Evolutionary conservation across 2,113 vertebrate species (phyloP).

Genomic region (Mirza zaza): DNA sequence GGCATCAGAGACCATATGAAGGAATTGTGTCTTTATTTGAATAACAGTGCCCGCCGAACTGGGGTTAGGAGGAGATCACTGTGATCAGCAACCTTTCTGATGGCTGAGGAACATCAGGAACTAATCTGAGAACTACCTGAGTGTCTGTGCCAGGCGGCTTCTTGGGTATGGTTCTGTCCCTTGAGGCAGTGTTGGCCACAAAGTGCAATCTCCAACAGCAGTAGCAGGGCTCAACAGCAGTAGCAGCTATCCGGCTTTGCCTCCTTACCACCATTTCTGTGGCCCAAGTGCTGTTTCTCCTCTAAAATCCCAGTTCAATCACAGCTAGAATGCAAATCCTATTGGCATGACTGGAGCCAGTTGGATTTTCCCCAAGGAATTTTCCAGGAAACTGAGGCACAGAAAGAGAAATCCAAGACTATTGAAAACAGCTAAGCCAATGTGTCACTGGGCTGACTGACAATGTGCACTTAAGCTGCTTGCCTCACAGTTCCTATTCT

Average conservation of each 20-base stretch:
- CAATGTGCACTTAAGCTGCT: not conserved
- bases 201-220: not conserved
- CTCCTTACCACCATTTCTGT: not conserved
- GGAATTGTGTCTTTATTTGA: not conserved
- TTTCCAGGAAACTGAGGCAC: not conserved
- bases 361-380: not conserved
- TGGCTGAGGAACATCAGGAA: not conserved
- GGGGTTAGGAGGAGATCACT: not conserved
- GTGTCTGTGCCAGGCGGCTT: not conserved
- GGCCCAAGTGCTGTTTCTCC: not conserved
- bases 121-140: not conserved
- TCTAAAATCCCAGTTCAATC: not conserved
- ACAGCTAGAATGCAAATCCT: not conserved
- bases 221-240: not conserved
- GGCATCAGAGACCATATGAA: not conserved
- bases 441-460: not conserved
- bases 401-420: constrained; percentile 8
- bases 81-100: not conserved
- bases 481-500: not conserved
- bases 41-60: not conserved
- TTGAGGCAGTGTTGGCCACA: not conserved
- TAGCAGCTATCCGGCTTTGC: not conserved
- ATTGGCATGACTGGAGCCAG: not conserved
- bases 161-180: not conserved
- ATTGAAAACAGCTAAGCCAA: not conserved